Conservation (phyloP, 2,888 invertebrate genomes). For the Physocephala rufipes region DNA sequence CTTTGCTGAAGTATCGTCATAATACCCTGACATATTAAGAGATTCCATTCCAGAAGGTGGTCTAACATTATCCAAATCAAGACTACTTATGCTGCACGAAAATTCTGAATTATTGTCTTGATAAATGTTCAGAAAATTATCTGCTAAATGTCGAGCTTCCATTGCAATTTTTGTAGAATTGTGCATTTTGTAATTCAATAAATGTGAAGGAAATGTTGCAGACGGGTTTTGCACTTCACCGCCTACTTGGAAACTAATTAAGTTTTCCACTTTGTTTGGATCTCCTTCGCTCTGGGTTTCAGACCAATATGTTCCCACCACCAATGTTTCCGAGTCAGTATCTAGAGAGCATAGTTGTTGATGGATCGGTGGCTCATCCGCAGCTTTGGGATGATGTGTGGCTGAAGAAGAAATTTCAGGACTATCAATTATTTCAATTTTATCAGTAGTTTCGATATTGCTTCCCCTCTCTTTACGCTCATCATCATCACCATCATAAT, state of each 20-base stretch:
- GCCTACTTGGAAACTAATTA: conserved; percentile 59
- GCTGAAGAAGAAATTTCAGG: conserved; percentile 61
- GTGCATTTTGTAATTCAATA: conserved; percentile 70
- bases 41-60: conserved; percentile 83
- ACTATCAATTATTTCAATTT: conserved; percentile 52
- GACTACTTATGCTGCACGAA: conserved; percentile 72
- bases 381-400: conserved; percentile 50
- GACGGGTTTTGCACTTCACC: conserved; percentile 59
- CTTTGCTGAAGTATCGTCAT: conserved; percentile 60
- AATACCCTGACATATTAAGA: conserved; percentile 69
- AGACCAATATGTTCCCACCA: conserved; percentile 42
- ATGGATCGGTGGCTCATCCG: conserved; percentile 42
- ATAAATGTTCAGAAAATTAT: conserved; percentile 64
- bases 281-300: not conserved
- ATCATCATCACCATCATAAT: conserved; percentile 63
- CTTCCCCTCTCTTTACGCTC: conserved; percentile 58
- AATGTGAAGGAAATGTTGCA: conserved; percentile 52
- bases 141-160: conserved; percentile 77
- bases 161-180: conserved; percentile 77
- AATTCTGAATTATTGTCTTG: conserved; percentile 58
- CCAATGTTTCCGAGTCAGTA: conserved; percentile 57
- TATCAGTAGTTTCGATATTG: conserved; percentile 49
- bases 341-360: conserved; percentile 57
- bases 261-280: conserved; percentile 38
- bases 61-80: conserved; percentile 78